Conservation (phyloP, 2,113 vertebrate genomes). For the Microtus ochrogaster region DNA sequence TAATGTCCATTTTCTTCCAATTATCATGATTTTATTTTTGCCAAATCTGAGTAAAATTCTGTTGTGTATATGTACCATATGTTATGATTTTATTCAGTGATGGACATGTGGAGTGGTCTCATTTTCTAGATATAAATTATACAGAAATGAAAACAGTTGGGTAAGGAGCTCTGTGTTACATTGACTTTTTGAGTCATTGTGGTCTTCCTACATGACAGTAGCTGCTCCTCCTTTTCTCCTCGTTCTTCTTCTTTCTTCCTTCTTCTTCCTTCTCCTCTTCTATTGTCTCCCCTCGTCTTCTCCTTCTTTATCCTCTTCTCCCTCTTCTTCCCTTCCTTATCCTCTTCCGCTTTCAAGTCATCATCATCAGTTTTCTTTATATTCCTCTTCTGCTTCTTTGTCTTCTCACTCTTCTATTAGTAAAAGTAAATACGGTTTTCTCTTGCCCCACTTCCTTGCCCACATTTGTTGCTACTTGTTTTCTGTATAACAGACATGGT, state of each 20-base stretch:
- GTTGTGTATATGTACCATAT: too few species aligned
- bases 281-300: too few species aligned
- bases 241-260: background rate
- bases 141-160: background rate
- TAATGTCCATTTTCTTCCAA: background rate
- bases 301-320: background rate
- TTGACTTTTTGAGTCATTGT: background rate
- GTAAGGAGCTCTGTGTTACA: background rate
- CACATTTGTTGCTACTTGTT: background rate
- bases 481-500: background rate
- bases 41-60: too few species aligned
- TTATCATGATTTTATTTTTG: too few species aligned
- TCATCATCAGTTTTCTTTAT: background rate
- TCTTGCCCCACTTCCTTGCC: background rate
- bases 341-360: background rate
- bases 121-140: background rate
- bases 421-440: background rate
- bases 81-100: background rate
- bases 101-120: background rate
- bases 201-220: too few species aligned
- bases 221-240: background rate
- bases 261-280: fast-evolving
- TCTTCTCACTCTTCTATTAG: background rate
- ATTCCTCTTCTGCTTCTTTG: background rate
- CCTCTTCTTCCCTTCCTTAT: background rate